A percentile compares a stretch with the other conserved stretches of the same genome.
phyloP scores from a whole-genome alignment of 2,797 vertebrate species.

The Morus bassanus region DNA sequence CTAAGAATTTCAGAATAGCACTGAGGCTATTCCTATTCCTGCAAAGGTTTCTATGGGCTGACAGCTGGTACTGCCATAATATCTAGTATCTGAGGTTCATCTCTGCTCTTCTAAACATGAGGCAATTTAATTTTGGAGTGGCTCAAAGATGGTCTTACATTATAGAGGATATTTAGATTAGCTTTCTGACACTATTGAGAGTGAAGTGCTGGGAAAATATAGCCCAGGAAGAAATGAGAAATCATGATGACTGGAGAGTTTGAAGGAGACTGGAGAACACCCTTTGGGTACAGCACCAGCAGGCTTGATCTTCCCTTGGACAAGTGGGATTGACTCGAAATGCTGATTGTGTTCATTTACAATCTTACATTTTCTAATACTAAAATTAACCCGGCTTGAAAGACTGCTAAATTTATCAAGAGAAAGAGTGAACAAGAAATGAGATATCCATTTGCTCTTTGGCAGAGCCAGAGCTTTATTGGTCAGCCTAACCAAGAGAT shows the following conservation, averaged over 20 bases:
- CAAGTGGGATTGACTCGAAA: background rate
- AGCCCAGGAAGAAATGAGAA: background rate
- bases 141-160: background rate
- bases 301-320: background rate
- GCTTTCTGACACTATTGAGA: background rate
- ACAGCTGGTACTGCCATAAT: slow-evolving; percentile 5
- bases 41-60: slow-evolving; percentile 38
- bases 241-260: background rate
- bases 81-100: slow-evolving; percentile 42
- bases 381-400: background rate
- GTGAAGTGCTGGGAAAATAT: background rate
- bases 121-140: slow-evolving; percentile 7
- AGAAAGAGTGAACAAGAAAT: background rate
- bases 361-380: background rate
- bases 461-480: background rate
- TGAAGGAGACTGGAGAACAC: background rate
- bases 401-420: background rate
- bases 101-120: slow-evolving; percentile 60
- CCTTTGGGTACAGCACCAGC: background rate
- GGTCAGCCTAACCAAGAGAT: background rate
- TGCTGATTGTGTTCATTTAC: background rate
- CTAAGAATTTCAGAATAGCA: background rate
- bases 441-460: background rate
- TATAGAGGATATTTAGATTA: background rate
- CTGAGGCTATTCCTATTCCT: slow-evolving; percentile 16